phyloP scores from a whole-genome alignment of 2,888 invertebrate genomes.

The Hofmannophila pseudospretella region DNA sequence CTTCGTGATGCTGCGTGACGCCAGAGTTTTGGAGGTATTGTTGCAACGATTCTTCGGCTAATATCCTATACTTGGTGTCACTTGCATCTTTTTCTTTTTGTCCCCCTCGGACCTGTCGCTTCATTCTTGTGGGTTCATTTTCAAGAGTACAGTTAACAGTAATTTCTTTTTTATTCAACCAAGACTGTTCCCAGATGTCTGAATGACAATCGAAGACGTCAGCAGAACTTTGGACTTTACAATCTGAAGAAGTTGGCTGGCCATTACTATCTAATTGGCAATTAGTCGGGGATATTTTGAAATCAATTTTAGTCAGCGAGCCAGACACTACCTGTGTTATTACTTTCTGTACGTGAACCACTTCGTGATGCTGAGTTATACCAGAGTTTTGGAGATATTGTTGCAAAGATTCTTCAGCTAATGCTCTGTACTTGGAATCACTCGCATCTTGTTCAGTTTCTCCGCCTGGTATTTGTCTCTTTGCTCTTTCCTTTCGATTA shows the following conservation, averaged over 20 bases:
- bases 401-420: constrained; percentile 21
- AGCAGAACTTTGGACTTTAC: not conserved
- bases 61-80: constrained; percentile 16
- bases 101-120: constrained; percentile 15
- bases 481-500: not conserved
- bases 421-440: constrained; percentile 13
- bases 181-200: constrained; percentile 76
- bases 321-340: constrained; percentile 25
- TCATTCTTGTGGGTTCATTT: constrained; percentile 12
- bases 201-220: constrained; percentile 45
- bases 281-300: constrained; percentile 13
- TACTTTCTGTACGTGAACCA: constrained; percentile 7
- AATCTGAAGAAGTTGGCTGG: constrained; percentile 1
- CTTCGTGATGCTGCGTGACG: constrained; percentile 9
- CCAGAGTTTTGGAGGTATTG: constrained; percentile 20
- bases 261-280: constrained; percentile 8
- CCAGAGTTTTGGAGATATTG: constrained; percentile 19
- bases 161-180: constrained; percentile 60
- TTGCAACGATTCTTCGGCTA: constrained; percentile 24
- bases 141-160: constrained; percentile 11
- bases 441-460: constrained; percentile 17
- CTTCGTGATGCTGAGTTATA: constrained; percentile 10
- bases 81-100: constrained; percentile 11
- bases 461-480: constrained; percentile 13
- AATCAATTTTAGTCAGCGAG: constrained; percentile 17